Evolutionary conservation across 2,888 invertebrate genomes (phyloP), one percentile per base, ranked within the genome.

Genomic region (Phytoseiulus persimilis): DNA sequence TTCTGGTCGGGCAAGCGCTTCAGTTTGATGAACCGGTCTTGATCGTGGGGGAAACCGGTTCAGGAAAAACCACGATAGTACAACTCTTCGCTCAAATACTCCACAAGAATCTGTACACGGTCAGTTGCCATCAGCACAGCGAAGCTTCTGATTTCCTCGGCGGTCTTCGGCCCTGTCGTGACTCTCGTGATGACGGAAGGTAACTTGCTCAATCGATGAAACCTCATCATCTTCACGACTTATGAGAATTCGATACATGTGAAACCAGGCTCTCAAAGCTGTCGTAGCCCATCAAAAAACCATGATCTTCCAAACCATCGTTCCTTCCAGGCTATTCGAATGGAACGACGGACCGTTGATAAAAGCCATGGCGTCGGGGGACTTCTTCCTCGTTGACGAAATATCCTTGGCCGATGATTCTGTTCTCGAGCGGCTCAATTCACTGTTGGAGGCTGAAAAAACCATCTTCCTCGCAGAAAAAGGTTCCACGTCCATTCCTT

Each of bases 111-210:
- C 93, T 99, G 83, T 94, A 95, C 90, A 95, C 96, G 83, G 95
- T 99, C 0, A 99, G 99, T 93, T 99, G 99, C 93, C 99, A 99
- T 92, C 97, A 99, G 96, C 97, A 99, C 92, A 98, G 98, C 0
- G 99, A 99, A 93, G 97, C 98, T 91, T 96, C 98, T 0, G 99
- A 99, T 93, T 99, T 99, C 92, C 94, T 99, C 31, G 99, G 99
- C 83, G 97, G 98, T 31, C 93, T 99, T 14, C 94, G 99, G 91
- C 99, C 99, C 0, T 96, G 96, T 11, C 93, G 97, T 90, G 94
- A 95, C 90, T 94, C 94, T 90, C 93, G 91, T 93, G 90, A 92
- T 89, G 90, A 90, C 90, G 90, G 89, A 18, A 83, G 83, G 39
- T 18, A 89, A 28, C 28, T 45, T 32, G n/a, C 11, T 90, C 84